Percentiles rank a stretch among this genome's conserved stretches.
These are phyloP conservation scores for Tromatobia lineatoria DNA, from an alignment of 2,888 invertebrate species.

Conservation along the genomic window DNA sequence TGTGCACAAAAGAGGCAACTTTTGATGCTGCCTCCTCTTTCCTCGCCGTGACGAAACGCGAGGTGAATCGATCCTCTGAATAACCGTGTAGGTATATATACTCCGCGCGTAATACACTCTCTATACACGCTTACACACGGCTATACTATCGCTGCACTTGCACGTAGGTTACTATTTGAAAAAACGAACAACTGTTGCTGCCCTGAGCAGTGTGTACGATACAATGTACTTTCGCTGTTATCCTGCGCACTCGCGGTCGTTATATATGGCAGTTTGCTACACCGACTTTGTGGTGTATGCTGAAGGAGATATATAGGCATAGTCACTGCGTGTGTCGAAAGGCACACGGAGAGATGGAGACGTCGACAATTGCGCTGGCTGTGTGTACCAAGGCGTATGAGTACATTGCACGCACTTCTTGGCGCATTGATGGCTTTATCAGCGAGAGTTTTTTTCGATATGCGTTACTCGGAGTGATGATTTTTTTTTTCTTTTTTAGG, in stretches of 20 bases:
- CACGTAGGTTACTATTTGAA: slow-evolving; percentile 61
- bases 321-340: not conserved
- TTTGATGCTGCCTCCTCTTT: slow-evolving; percentile 10
- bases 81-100: slow-evolving; percentile 54
- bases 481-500: not conserved
- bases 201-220: not conserved
- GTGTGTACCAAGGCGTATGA: not conserved
- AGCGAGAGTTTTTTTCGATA: not conserved
- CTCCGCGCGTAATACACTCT: not conserved
- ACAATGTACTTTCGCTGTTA: slow-evolving; percentile 15
- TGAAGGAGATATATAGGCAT: not conserved
- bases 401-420: slow-evolving; percentile 39
- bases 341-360: slow-evolving; percentile 53
- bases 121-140: not conserved
- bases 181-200: not conserved
- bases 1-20: slow-evolving; percentile 34
- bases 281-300: not conserved
- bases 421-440: not conserved
- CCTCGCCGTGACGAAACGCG: slow-evolving; percentile 69
- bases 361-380: slow-evolving; percentile 65
- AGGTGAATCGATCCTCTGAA: slow-evolving; percentile 69
- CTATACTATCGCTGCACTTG: not conserved
- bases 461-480: not conserved
- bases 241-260: not conserved
- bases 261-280: not conserved